Evolutionary conservation across 1,140 invertebrate species (phyloP).

Genomic region (Drosophila trapezifrons): DNA sequence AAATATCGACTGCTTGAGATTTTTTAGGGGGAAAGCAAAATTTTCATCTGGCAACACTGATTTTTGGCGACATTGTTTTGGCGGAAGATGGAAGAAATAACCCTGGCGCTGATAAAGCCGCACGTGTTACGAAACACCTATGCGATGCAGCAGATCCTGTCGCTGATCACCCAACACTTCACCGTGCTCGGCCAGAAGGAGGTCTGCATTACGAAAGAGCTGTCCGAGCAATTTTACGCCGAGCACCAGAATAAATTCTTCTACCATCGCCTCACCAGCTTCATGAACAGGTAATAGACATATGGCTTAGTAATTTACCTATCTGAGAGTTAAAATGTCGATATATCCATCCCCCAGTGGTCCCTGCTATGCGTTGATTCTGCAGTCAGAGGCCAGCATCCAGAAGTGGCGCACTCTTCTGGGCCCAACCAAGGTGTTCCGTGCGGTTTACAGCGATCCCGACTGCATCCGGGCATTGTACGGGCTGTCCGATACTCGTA

Average conservation of each 20-base stretch:
- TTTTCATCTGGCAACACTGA: no score
- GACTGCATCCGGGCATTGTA: constrained; percentile 91
- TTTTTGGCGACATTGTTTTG: background rate
- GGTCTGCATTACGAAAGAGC: constrained; percentile 86
- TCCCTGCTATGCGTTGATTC: constrained; percentile 90
- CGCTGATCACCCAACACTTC: constrained; percentile 89
- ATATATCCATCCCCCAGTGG: constrained; percentile 87
- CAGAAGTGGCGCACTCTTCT: constrained; percentile 91
- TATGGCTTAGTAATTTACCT: no score
- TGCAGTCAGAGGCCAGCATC: constrained; percentile 91
- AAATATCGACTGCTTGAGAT: no score
- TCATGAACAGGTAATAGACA: constrained; percentile 90
- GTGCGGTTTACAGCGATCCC: constrained; percentile 91
- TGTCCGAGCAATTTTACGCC: constrained; percentile 91
- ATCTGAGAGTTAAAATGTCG: background rate
- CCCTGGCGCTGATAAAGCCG: constrained; percentile 91
- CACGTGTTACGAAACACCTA: constrained; percentile 89
- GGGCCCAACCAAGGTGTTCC: constrained; percentile 94
- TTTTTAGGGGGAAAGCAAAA: no score
- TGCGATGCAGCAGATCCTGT: constrained; percentile 87
- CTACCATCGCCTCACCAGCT: constrained; percentile 92
- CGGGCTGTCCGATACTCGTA: constrained; percentile 96
- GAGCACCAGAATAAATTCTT: constrained; percentile 95
- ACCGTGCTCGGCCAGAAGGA: constrained; percentile 90
- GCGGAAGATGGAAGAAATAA: constrained; percentile 79